phyloP scores from a whole-genome alignment of 2,888 invertebrate genomes.

The Corythucha ciliata region DNA sequence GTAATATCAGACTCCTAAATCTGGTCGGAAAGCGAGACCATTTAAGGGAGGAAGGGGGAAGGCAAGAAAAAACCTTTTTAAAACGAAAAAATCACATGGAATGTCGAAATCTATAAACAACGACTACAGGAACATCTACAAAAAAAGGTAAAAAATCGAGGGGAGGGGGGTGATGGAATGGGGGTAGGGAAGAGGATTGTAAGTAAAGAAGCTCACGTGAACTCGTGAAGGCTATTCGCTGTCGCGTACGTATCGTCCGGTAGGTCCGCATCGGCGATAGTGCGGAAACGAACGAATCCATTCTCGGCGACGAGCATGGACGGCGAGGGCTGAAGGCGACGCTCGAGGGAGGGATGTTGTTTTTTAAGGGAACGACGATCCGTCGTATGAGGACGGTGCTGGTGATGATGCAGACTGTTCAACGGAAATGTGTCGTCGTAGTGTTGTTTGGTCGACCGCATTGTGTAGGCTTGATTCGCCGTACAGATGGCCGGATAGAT shows the following conservation, averaged over 20 bases:
- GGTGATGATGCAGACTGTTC: constrained; percentile 42
- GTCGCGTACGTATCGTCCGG: constrained; percentile 33
- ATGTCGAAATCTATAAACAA: constrained; percentile 31
- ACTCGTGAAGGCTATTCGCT: constrained; percentile 34
- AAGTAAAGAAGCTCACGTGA: constrained; percentile 29
- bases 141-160: constrained; percentile 8
- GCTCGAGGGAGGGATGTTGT: constrained; percentile 44
- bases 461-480: constrained; percentile 54
- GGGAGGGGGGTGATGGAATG: neutral
- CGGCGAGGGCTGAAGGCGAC: constrained; percentile 37
- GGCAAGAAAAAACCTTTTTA: constrained; percentile 19
- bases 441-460: constrained; percentile 65
- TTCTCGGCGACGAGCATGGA: constrained; percentile 85
- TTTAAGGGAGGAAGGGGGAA: too few species aligned
- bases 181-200: neutral
- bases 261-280: constrained; percentile 47
- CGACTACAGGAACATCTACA: constrained; percentile 35
- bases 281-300: constrained; percentile 76
- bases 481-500: constrained; percentile 47
- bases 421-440: constrained; percentile 59
- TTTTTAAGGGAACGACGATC: constrained; percentile 41
- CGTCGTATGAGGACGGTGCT: constrained; percentile 32
- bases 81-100: constrained; percentile 28
- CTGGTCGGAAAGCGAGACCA: constrained; percentile 22
- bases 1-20: too few species aligned